phyloP scores from a whole-genome alignment of 1,140 invertebrate genomes.

The Zelostemma sp. region DNA sequence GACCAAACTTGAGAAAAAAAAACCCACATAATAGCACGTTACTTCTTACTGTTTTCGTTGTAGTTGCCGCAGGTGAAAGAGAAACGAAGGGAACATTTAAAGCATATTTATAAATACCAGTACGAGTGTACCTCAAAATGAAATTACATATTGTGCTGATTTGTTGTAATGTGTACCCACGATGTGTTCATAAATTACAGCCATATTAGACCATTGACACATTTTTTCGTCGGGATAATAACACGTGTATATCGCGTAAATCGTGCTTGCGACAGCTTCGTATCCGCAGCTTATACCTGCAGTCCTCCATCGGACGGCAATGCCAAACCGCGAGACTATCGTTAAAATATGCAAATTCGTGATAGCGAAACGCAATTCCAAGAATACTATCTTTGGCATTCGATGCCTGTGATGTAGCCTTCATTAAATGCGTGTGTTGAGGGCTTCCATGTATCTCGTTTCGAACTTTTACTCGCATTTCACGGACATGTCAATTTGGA shows the following conservation, averaged over 20 bases:
- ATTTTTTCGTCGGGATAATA: not conserved
- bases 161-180: not conserved
- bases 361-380: not conserved
- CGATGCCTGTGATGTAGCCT: not conserved
- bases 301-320: not conserved
- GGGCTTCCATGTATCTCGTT: not conserved
- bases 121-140: not conserved
- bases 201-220: not conserved
- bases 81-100: too few species aligned
- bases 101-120: not conserved
- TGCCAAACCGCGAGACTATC: not conserved
- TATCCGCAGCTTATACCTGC: not conserved
- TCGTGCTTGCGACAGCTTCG: not conserved
- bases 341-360: slow-evolving; percentile 4
- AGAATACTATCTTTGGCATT: not conserved
- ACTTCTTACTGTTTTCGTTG: too few species aligned
- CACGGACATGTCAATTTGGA: not conserved
- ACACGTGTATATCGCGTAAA: not conserved
- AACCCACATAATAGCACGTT: too few species aligned
- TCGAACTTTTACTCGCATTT: not conserved
- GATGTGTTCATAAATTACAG: not conserved
- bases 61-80: too few species aligned
- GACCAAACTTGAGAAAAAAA: too few species aligned
- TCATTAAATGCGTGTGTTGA: not conserved
- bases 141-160: not conserved